phyloP scores from a whole-genome alignment of 1,140 invertebrate species.

The Trachymyrmex cornetzi region DNA sequence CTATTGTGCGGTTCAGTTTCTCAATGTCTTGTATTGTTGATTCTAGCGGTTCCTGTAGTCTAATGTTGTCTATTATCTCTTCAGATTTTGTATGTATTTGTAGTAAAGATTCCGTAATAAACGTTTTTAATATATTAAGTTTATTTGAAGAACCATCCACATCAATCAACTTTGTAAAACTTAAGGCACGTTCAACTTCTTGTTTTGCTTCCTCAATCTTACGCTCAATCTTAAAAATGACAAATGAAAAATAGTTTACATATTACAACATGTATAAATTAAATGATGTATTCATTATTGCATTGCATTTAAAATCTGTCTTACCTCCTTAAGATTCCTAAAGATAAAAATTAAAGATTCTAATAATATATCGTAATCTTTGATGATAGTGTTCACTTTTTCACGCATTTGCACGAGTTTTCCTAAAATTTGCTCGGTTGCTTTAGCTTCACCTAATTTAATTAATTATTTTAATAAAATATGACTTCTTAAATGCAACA shows the following conservation, averaged over 20 bases:
- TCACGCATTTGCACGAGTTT: slow-evolving; percentile 90
- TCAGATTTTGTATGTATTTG: slow-evolving; percentile 89
- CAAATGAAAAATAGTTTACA: not conserved
- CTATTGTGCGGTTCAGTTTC: slow-evolving; percentile 89
- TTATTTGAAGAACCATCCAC: slow-evolving; percentile 50
- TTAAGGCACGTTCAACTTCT: slow-evolving; percentile 21
- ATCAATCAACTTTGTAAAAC: slow-evolving; percentile 37
- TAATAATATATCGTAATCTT: slow-evolving; percentile 91
- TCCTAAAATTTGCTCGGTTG: slow-evolving; percentile 87
- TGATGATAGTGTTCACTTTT: slow-evolving; percentile 89
- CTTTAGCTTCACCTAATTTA: slow-evolving; percentile 71
- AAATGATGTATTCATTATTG: slow-evolving; percentile 25
- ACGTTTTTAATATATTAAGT: slow-evolving; percentile 88
- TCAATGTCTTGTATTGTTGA: slow-evolving; percentile 90
- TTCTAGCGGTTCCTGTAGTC: slow-evolving; percentile 90
- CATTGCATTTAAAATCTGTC: slow-evolving; percentile 36
- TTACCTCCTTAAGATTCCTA: slow-evolving; percentile 90
- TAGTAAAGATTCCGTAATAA: slow-evolving; percentile 88
- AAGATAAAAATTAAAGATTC: slow-evolving; percentile 92
- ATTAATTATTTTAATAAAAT: slow-evolving; percentile 11
- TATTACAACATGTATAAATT: not conserved
- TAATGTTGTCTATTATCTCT: slow-evolving; percentile 89
- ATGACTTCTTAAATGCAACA: not conserved
- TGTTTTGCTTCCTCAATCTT: slow-evolving; percentile 75
- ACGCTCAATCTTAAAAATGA: slow-evolving; percentile 77